A percentile compares a stretch with the other conserved stretches of the same genome.
phyloP scores from a whole-genome alignment of 2,888 invertebrate species.

The Melipona beecheii region DNA sequence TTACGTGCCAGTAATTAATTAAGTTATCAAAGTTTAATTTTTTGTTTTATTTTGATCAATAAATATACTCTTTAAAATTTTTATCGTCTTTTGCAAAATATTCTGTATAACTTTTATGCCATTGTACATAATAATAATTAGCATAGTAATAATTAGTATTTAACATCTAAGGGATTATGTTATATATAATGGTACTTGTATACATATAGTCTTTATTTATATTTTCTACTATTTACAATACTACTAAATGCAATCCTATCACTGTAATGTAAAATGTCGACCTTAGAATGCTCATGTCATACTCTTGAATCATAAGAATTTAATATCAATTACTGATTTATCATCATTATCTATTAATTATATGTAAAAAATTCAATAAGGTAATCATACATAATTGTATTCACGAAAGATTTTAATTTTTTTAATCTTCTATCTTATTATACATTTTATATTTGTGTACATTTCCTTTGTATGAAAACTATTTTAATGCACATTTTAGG shows the following conservation, averaged over 20 bases:
- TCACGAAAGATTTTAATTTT: background rate
- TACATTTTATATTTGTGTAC: conserved; percentile 48
- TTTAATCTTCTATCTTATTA: conserved; percentile 18
- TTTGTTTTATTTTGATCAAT: background rate
- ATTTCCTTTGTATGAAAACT: conserved; percentile 26
- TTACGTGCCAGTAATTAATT: too few species aligned
- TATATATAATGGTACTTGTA: conserved; percentile 17
- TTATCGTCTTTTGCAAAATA: background rate
- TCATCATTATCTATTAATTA: conserved; percentile 21
- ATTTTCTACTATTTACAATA: conserved; percentile 36
- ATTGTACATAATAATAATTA: conserved; percentile 47
- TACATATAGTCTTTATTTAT: conserved; percentile 33
- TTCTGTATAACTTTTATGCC: conserved; percentile 36
- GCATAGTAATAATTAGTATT: conserved; percentile 8
- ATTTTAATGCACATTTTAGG: conserved; percentile 54
- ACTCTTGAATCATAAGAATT: conserved; percentile 37
- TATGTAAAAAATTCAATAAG: conserved; percentile 15
- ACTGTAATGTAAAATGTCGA: background rate
- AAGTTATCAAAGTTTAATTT: background rate
- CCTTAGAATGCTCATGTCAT: conserved; percentile 56
- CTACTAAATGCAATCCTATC: background rate
- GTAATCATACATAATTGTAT: conserved; percentile 15
- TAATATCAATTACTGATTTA: conserved; percentile 24
- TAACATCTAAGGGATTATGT: conserved; percentile 21
- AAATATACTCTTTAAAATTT: conserved; percentile 7